These are phyloP conservation scores for Rhinolophus ferrumequinum DNA, from an alignment of 2,113 vertebrate genomes.

Conservation along the genomic window DNA sequence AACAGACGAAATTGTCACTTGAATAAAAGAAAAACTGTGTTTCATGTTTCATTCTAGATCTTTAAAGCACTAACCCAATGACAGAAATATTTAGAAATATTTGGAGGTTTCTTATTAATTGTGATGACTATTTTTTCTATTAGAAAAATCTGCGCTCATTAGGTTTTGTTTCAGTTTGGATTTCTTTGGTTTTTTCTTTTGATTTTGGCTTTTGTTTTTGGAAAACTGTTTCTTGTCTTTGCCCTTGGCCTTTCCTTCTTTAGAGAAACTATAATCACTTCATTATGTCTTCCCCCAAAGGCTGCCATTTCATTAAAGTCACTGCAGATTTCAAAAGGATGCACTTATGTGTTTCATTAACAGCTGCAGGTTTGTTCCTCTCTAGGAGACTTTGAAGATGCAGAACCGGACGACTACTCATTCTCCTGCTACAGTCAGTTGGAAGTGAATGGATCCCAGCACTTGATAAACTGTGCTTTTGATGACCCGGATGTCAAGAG, in stretches of 20 bases:
- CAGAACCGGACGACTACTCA: conserved; percentile 81
- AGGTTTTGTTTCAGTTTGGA: background rate
- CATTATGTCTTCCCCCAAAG: background rate
- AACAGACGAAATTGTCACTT: background rate
- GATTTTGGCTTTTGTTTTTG: background rate
- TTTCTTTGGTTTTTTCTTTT: background rate
- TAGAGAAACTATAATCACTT: background rate
- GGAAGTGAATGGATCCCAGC: conserved; percentile 64
- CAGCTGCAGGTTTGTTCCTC: conserved; percentile 23
- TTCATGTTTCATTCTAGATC: background rate
- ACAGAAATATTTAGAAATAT: background rate
- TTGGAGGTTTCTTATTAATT: background rate
- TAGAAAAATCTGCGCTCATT: background rate
- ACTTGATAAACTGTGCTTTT: conserved; percentile 83
- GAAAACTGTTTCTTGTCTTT: background rate
- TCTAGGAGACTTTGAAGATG: conserved; percentile 82
- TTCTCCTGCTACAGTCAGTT: conserved; percentile 85
- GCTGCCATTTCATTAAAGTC: background rate
- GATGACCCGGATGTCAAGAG: conserved; percentile 69
- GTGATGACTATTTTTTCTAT: background rate
- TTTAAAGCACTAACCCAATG: background rate
- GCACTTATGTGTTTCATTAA: background rate
- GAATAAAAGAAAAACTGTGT: background rate
- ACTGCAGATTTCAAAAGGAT: background rate
- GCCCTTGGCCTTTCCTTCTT: background rate